Evolutionary conservation across 2,797 vertebrate genomes (phyloP).

Genomic region (Pteronotus mesoamericanus): DNA sequence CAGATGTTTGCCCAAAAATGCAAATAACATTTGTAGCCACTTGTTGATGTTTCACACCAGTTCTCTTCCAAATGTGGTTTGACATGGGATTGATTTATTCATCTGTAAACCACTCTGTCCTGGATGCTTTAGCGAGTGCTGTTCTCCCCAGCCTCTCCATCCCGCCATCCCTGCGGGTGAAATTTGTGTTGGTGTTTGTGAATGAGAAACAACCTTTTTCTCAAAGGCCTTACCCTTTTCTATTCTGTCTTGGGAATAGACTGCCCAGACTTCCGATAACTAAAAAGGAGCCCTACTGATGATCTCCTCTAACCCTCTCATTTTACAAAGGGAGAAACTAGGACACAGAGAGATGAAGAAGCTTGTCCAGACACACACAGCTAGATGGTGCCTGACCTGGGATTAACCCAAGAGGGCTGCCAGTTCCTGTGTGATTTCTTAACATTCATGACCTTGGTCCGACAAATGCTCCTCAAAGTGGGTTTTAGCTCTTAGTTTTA

Average conservation of each 20-base stretch:
- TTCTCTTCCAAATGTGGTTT: neutral
- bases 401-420: neutral
- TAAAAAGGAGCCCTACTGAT: neutral
- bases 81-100: neutral
- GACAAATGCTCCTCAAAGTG: neutral
- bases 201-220: neutral
- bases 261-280: neutral
- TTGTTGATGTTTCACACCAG: neutral
- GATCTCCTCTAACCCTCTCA: neutral
- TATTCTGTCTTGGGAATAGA: neutral
- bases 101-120: neutral
- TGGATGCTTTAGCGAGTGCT: neutral
- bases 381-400: neutral
- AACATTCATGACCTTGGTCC: neutral
- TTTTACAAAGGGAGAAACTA: neutral
- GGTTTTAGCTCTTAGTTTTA: neutral
- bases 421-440: neutral
- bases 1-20: neutral
- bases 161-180: neutral
- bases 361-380: neutral
- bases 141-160: neutral
- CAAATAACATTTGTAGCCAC: neutral
- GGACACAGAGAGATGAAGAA: neutral
- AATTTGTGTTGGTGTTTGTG: neutral
- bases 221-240: neutral